These are phyloP conservation scores for Clinocottus analis DNA, from an alignment of 2,113 vertebrate species.

Conservation along the genomic window DNA sequence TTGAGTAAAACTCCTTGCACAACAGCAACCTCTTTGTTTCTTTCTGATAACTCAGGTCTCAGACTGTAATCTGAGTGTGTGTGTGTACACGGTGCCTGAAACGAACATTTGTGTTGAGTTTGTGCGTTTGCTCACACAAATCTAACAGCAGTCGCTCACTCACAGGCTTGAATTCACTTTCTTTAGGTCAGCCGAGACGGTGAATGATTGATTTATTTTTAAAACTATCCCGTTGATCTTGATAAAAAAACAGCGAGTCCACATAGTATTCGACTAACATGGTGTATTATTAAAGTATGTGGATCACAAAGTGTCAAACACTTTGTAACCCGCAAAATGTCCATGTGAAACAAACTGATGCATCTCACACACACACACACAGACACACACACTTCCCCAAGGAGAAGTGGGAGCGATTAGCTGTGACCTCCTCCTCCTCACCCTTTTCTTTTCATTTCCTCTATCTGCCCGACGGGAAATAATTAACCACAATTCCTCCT, in stretches of 20 bases:
- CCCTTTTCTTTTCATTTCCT: conserved; percentile 81
- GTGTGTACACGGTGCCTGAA: background rate
- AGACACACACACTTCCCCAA: conserved; percentile 29
- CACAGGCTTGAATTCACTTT: background rate
- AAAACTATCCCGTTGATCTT: background rate
- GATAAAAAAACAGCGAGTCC: background rate
- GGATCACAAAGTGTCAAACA: background rate
- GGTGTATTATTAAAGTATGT: background rate
- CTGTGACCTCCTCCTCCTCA: conserved; percentile 73
- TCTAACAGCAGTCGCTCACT: background rate
- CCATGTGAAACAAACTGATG: conserved; percentile 8
- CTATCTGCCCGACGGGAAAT: conserved; percentile 75
- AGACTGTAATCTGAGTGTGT: background rate
- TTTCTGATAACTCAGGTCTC: conserved; percentile 7
- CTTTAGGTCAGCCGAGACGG: background rate
- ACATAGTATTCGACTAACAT: background rate
- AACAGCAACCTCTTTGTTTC: background rate
- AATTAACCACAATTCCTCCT: conserved; percentile 84
- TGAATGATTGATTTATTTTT: no score
- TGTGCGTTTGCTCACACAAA: background rate
- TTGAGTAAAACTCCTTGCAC: background rate
- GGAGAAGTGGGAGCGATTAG: conserved; percentile 76
- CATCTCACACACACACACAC: conserved; percentile 7
- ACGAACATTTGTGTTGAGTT: background rate
- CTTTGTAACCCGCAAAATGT: no score